Base-by-base conservation (phyloP, 2,888 invertebrate species). In the Leistus spinibarbis region DNA sequence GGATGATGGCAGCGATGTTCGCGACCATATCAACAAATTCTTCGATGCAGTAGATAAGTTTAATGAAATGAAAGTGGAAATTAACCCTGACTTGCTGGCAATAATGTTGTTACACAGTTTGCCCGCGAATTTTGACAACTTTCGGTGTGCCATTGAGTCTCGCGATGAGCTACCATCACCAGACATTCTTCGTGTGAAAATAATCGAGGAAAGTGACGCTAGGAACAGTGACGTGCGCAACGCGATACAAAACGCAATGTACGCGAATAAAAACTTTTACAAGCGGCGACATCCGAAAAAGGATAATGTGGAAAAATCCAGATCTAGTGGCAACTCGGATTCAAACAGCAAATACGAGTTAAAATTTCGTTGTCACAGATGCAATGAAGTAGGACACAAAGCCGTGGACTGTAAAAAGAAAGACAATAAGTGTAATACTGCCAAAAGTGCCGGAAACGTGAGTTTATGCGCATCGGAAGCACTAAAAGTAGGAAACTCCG, bases 11-110 rank as follows among this genome's bases (percentile, higher is more conserved):
- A 80, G 77, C 0, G 81, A 27, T 65, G 77, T 82, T 1, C 77
- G 81, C 17, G 79, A 81, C 10, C 83, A 83, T 76, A 64, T 83
- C 1, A 79, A 79, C 20, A 79, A 78, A 10, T 83, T 84, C 70
- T 82, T 83, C 67, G 82, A 82, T 16, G 77, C 79, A 2, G 81
- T 84, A 9, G 81, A 80, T 56, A 83, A 82, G 76, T 65, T 83
- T 2, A 79, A 77, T 40, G 40, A 40, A 13, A 40, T 40, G 40
- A 13, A 5, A 5, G 5, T 40, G 3, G 7, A 40, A 3, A 40
- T 40, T 7, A 40, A 40, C 13, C 4, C 40, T 2, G 40, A 40
- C 13, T 40, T 40, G 7, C 40, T 40, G 1, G 40, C 40, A 2
- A 40, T 40, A 40, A 40, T 40, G 3, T 40, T 40, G 7, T 40